Percentiles rank a stretch among this genome's conserved stretches.
Evolutionary conservation across 2,113 vertebrate species (phyloP).

Genomic region (Paramisgurnus dabryanus): DNA sequence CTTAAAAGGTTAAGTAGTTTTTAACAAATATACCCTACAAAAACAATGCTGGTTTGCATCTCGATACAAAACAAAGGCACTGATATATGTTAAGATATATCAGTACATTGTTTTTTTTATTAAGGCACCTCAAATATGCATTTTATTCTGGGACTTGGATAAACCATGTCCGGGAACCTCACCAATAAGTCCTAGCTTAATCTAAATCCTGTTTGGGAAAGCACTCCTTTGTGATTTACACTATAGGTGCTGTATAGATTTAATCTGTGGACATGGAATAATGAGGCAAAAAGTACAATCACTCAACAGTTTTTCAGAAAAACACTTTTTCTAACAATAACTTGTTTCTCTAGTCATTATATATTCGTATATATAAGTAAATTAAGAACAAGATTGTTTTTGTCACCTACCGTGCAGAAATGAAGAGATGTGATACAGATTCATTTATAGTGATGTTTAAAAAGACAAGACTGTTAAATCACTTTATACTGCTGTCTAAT

Average conservation of each 20-base stretch:
- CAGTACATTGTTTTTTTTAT: no score
- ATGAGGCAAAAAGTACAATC: neutral
- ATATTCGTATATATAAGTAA: neutral
- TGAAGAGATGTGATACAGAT: neutral
- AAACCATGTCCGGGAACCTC: no score
- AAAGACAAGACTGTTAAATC: neutral
- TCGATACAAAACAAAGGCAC: no score
- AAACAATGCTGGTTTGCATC: no score
- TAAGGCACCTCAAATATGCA: no score
- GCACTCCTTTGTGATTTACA: neutral
- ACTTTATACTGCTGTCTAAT: neutral
- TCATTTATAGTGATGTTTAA: slow-evolving; percentile 4
- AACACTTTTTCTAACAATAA: neutral
- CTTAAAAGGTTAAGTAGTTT: no score
- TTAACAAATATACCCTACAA: no score
- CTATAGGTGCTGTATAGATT: neutral
- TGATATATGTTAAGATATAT: no score
- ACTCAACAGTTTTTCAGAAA: neutral
- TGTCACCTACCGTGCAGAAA: neutral
- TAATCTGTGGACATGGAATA: no score
- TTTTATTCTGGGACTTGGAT: no score
- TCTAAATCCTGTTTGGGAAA: no score
- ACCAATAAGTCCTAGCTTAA: no score
- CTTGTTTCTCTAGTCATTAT: neutral
- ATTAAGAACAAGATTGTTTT: neutral